Conservation (phyloP, 2,113 vertebrate species). For the Brachypteracias leptosomus region DNA sequence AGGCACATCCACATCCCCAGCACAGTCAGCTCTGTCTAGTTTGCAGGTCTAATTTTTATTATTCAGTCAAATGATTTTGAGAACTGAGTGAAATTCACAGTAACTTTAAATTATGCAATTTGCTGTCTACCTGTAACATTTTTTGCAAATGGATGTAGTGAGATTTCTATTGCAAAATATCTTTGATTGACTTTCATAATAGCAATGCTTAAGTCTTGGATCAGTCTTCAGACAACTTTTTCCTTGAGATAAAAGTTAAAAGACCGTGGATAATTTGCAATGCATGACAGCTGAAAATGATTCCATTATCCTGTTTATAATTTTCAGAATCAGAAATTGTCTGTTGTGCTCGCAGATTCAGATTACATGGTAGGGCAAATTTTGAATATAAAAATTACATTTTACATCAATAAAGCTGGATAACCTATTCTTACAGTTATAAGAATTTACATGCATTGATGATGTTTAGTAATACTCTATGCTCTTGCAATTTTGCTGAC, state of each 20-base stretch:
- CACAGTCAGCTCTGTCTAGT: neutral
- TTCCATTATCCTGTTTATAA: neutral
- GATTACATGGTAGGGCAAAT: neutral
- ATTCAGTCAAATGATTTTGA: neutral
- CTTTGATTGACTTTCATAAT: neutral
- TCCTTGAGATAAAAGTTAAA: neutral
- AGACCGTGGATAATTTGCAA: neutral
- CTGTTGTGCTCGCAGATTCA: neutral
- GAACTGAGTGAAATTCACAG: neutral
- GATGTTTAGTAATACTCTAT: neutral
- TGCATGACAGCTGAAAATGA: neutral
- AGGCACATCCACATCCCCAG: neutral
- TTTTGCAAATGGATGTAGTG: neutral
- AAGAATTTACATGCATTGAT: neutral
- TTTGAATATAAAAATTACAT: neutral
- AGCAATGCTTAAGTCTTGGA: neutral
- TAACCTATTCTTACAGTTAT: neutral
- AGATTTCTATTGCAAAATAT: neutral
- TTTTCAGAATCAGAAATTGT: neutral
- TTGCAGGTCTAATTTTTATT: neutral
- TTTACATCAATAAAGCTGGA: neutral
- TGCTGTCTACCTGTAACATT: neutral
- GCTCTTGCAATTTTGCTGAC: neutral
- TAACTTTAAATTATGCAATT: neutral
- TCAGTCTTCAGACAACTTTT: neutral